Evolutionary conservation across 2,888 invertebrate genomes (phyloP), one percentile per base, ranked within the genome.

Genomic region (Drosophila putrida): DNA sequence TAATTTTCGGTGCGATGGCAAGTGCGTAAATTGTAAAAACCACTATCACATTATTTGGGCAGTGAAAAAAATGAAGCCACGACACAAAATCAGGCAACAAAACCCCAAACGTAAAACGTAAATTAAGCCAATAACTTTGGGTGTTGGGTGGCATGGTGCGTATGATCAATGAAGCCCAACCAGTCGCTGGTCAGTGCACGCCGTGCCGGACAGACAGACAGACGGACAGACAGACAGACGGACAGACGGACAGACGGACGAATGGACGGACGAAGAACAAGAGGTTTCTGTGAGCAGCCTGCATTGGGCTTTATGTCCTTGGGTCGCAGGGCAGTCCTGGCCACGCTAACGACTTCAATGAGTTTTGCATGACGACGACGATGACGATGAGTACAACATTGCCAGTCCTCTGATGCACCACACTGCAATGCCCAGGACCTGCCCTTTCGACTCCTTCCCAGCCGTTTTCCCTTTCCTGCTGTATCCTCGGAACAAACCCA

Each of bases 11-110:
- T 77, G 75, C 54, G 77, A 68, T 62, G 82, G 81, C 77, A 69
- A 84, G 86, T 82, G 79, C 81, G 85, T 86, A 85, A 85, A 85
- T 85, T 85, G 87, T 81, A 67, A 81, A 85, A 85, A 82, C 87
- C 85, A 85, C 85, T 86, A 86, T 84, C 85, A 86, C 87, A 86
- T 85, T 85, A 84, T 85, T 84, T 84, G 67, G 71, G 58, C 43
- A 60, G 75, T 62, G 66, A 50, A 43, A 57, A 71, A 73, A 71
- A 62, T 75, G 54, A 69, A 54, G 54, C 53, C 35, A 43, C 33
- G 53, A 39, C 44, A 62, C 51, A 78, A 68, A 75, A 79, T 71
- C 63, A 79, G 65, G 62, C 69, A 67, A 67, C 68, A 77, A 80
- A 54, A 57, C 35, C 71, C 69, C 70, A 71, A 78, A 78, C 84